Evolutionary conservation across 1,140 invertebrate genomes (phyloP), one percentile per base, ranked within the genome.

Genomic region (Orussus abietinus): DNA sequence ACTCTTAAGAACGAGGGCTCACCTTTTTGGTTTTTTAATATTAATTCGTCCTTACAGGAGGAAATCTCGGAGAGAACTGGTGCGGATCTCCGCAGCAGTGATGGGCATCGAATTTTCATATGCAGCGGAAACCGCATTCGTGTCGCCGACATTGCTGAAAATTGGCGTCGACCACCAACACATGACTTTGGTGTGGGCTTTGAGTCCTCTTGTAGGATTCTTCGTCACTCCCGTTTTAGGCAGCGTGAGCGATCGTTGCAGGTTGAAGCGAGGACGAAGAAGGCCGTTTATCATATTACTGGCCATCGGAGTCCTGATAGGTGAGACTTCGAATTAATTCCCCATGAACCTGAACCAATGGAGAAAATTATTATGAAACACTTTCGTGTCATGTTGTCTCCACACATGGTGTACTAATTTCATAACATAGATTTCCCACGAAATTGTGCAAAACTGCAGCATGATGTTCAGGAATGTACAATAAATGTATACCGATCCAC

Each of bases 61-160:
- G 42, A 97, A 96, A 75, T 86, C 84, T 1, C 73, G 88, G 12
- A 62, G 78, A 5, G 92, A 97, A 62, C 65, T 98, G 26, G 80
- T 96, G 21, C 75, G 90, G 2, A 81, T 97, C 32, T 95, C 92
- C 7, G 87, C 92, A 1, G 92, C 92, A 1, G 93, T 98, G 0
- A 96, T 94, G 85, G 94, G 95, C 0, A 96, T 97, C 30, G 95
- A 97, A 68, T 94, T 97, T 69, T 95, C 92, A 1, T 98, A 98
- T 59, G 91, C 95, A 0, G 94, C 92, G 0, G 94, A 97, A 74
- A 95, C 95, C 0, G 93, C 94, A 1, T 97, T 97, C 71, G 93
- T 97, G 1, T 96, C 91, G 1, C 94, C 95, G 1, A 95, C 92
- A 0, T 70, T 97, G 6, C 78, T 97, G 1, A 90, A 94, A 74